Conservation (phyloP, 2,797 vertebrate genomes). For the Coregonus suidteri region DNA sequence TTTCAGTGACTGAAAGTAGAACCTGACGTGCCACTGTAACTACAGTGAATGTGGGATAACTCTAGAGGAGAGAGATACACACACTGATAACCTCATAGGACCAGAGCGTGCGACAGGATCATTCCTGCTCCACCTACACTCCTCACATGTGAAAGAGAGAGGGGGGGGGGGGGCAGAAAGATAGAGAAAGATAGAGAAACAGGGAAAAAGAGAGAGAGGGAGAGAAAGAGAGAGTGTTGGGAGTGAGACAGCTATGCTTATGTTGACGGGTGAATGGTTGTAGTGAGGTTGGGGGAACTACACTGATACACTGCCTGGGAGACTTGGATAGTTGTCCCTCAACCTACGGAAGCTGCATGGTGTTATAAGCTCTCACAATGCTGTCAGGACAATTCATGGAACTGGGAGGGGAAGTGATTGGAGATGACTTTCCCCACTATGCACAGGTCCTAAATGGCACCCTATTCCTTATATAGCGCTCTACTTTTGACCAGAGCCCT, state of each 20-base stretch:
- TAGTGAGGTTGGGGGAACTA: too few species aligned
- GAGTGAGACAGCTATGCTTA: too few species aligned
- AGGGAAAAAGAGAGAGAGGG: too few species aligned
- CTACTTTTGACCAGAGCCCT: too few species aligned
- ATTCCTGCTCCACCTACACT: too few species aligned
- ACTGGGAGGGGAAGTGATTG: slow-evolving; percentile 79
- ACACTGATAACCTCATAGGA: neutral
- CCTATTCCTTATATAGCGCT: too few species aligned
- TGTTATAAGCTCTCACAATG: slow-evolving; percentile 70
- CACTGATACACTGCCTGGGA: too few species aligned
- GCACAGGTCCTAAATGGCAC: slow-evolving; percentile 9
- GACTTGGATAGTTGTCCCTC: too few species aligned
- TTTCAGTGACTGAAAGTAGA: neutral
- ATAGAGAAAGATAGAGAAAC: too few species aligned
- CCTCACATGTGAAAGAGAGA: neutral
- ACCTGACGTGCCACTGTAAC: neutral
- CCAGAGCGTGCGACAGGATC: neutral
- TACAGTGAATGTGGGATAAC: neutral
- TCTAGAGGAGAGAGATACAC: neutral
- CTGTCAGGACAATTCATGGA: slow-evolving; percentile 84
- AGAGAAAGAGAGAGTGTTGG: too few species aligned
- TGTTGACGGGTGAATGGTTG: too few species aligned
- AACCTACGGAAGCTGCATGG: slow-evolving; percentile 59
- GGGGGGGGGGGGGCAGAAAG: neutral
- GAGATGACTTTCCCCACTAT: slow-evolving; percentile 45